These are phyloP conservation scores for Antheraea pernyi DNA, from an alignment of 1,140 invertebrate species.

Conservation along the genomic window DNA sequence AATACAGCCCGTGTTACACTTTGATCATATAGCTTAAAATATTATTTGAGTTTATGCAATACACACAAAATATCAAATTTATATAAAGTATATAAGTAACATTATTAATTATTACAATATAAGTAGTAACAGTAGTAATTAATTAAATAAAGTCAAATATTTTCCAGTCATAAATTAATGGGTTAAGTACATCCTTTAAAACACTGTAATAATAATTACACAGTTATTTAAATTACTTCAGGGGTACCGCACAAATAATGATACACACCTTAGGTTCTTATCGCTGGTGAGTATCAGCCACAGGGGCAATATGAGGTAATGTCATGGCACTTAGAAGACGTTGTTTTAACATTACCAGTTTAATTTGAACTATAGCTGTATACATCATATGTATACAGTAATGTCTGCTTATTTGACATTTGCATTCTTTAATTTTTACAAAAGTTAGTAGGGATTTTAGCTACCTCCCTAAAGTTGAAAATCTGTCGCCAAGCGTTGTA, in stretches of 20 bases:
- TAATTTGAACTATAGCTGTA: not conserved
- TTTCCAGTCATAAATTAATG: not conserved
- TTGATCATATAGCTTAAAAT: too few relatives aligned
- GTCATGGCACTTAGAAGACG: constrained; percentile 37
- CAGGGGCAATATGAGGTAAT: constrained; percentile 12
- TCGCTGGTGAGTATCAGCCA: not conserved
- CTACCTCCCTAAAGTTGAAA: too few relatives aligned
- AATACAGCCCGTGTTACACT: too few relatives aligned
- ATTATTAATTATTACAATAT: too few relatives aligned
- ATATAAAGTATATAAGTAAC: too few relatives aligned
- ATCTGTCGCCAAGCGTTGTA: too few relatives aligned
- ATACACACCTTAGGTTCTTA: not conserved
- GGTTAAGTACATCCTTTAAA: not conserved
- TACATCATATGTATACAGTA: not conserved
- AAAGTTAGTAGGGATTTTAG: too few relatives aligned
- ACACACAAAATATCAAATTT: too few relatives aligned
- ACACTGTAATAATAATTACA: constrained; percentile 3
- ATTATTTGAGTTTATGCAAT: too few relatives aligned
- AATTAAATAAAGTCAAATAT: not conserved
- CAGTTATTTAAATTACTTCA: not conserved
- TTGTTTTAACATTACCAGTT: not conserved
- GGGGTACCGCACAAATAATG: not conserved
- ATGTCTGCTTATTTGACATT: too few relatives aligned
- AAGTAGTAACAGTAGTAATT: too few relatives aligned
- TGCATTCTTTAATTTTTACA: too few relatives aligned